These are phyloP conservation scores for Sapajus apella DNA, from an alignment of 2,113 vertebrate species.

Conservation along the genomic window DNA sequence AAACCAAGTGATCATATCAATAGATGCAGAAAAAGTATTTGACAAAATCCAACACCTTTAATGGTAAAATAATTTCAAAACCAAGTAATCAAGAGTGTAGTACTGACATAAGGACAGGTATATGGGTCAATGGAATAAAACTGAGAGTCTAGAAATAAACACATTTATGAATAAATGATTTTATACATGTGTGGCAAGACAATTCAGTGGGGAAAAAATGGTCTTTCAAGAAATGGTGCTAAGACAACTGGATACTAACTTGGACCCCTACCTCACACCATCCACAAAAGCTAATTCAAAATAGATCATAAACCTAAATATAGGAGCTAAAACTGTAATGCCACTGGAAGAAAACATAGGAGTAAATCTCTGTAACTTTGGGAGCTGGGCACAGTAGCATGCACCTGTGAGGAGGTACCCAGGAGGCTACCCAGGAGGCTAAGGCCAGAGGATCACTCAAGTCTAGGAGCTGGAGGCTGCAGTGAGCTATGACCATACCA, in stretches of 20 bases:
- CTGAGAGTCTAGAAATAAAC: neutral
- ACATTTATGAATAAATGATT: neutral
- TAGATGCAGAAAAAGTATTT: neutral
- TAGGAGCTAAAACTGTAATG: neutral
- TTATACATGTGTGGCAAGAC: neutral
- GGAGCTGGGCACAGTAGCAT: too few relatives aligned
- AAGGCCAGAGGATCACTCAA: too few relatives aligned
- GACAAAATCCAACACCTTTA: neutral
- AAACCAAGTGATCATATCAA: neutral
- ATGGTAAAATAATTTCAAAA: conserved; percentile 14
- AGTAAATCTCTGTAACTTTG: neutral
- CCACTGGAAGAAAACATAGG: neutral
- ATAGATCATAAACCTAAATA: neutral
- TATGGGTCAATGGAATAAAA: neutral
- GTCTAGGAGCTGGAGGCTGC: too few relatives aligned
- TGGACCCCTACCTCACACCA: neutral
- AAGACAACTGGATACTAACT: neutral
- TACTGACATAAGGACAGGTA: neutral
- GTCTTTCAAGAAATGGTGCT: neutral
- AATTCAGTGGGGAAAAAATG: neutral
- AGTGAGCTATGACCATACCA: too few relatives aligned
- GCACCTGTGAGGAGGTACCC: too few relatives aligned
- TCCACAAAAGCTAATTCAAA: conserved; percentile 23
- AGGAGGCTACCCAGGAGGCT: too few relatives aligned
- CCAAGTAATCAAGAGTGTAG: neutral